Evolutionary conservation across 2,888 invertebrate genomes (phyloP), one percentile per base, ranked within the genome.

Genomic region (Drosophila melanocephala): DNA sequence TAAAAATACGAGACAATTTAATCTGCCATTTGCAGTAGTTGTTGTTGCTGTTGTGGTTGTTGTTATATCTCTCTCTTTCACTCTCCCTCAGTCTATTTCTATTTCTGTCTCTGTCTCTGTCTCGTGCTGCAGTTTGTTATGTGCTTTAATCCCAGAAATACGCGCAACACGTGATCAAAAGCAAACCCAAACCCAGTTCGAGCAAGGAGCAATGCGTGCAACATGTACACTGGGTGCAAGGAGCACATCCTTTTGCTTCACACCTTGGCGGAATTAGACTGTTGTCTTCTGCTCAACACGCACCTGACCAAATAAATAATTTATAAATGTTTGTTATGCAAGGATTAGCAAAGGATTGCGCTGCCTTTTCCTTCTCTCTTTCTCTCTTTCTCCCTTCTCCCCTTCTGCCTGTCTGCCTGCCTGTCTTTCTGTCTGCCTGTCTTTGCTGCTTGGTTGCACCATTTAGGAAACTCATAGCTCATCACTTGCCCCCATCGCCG

Each of bases 1-100:
- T 83, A 77, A 77, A 85, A 85, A 75, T 73, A 83, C 56, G 78
- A 83, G 88, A 83, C 86, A 84, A 56, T 74, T 77, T 85, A 85
- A 88, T 83, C 84, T 68, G 42, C 26, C 26, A 64, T 64, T 60
- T 16, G 53, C 52, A 32, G 44, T 42, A 33, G 51, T 22, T 62
- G 1, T 50, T 16, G 3, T 33, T 16, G 7, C 22, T 22, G 28
- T 14, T 52, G n/a, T 7, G 19, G 32, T 47, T 51, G 37, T 22
- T 59, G 60, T 14, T 47, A 12, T 19, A 30, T 5, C 22, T 1
- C 28, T 42, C 28, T 19, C 22, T 32, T 26, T 22, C 33, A 3
- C 19, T 5, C 39, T n/a, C 26, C 6, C n/a, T 10, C 14, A 0
- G 3, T n/a, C n/a, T 30, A 5, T 39, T 14, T n/a, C n/a, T 30